Evolutionary conservation across 2,888 invertebrate genomes (phyloP).

Genomic region (Leptarthrus brevirostris): DNA sequence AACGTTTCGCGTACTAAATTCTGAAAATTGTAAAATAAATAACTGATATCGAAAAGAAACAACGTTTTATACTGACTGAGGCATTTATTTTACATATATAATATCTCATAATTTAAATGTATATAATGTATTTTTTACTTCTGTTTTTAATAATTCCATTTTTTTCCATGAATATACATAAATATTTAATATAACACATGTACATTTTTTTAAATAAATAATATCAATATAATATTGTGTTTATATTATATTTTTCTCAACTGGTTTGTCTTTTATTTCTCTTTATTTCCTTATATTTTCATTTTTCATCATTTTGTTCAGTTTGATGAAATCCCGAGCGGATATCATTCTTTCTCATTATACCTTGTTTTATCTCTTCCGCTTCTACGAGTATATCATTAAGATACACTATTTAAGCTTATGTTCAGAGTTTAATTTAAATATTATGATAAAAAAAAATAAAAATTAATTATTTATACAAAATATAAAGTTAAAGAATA

Average conservation of each 20-base stretch:
- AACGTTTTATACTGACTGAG: conserved; percentile 67
- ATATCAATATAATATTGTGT: conserved; percentile 33
- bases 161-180: conserved; percentile 43
- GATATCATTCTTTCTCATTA: neutral
- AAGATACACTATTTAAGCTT: neutral
- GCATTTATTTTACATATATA: conserved; percentile 64
- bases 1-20: too few relatives aligned
- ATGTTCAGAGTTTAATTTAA: neutral
- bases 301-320: neutral
- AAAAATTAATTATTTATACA: conserved; percentile 14
- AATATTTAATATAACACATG: conserved; percentile 48
- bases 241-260: neutral
- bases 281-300: neutral
- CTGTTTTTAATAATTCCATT: conserved; percentile 43
- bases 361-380: neutral
- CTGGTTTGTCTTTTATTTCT: neutral
- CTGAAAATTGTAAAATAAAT: too few relatives aligned
- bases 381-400: conserved; percentile 1
- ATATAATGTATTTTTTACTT: conserved; percentile 44
- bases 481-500: conserved; percentile 18
- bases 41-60: neutral
- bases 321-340: neutral
- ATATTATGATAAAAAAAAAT: neutral
- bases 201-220: conserved; percentile 36
- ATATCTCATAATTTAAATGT: conserved; percentile 47